These are phyloP conservation scores for Pseudomyrmex pallidus DNA, from an alignment of 1,140 invertebrate species.

Conservation along the genomic window DNA sequence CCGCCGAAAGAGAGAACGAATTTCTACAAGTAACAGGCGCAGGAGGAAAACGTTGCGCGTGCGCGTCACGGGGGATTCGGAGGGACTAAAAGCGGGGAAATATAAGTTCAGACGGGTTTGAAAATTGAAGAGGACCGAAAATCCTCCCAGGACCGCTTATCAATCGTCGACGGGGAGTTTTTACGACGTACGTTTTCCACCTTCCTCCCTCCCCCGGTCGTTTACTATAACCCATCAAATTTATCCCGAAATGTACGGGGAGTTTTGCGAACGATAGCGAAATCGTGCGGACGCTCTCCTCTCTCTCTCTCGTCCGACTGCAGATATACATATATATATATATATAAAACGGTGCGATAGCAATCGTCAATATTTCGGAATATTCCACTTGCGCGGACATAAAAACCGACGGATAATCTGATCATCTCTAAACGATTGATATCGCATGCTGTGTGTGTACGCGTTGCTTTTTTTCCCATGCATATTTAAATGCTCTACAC, in stretches of 20 bases:
- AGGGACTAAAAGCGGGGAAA: slow-evolving; percentile 49
- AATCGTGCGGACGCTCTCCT: slow-evolving; percentile 24
- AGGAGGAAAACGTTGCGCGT: neutral
- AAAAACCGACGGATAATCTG: slow-evolving; percentile 45
- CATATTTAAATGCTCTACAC: slow-evolving; percentile 33
- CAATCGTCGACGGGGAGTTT: slow-evolving; percentile 40
- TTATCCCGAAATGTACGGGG: slow-evolving; percentile 48
- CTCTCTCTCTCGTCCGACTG: no score
- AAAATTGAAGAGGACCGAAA: slow-evolving; percentile 64
- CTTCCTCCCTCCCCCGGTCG: neutral
- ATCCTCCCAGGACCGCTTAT: slow-evolving; percentile 57
- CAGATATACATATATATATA: no score
- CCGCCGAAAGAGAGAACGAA: slow-evolving; percentile 66
- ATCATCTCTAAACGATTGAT: slow-evolving; percentile 24
- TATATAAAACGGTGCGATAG: slow-evolving; percentile 34
- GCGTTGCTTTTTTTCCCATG: slow-evolving; percentile 23
- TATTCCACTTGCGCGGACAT: slow-evolving; percentile 34
- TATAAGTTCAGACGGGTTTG: slow-evolving; percentile 57
- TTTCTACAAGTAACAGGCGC: slow-evolving; percentile 67
- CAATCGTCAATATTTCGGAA: slow-evolving; percentile 54
- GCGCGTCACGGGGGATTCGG: neutral
- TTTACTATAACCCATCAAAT: slow-evolving; percentile 38
- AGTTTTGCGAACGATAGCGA: slow-evolving; percentile 49
- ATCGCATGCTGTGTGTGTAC: slow-evolving; percentile 6
- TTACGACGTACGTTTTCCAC: slow-evolving; percentile 10